Evolutionary conservation across 2,113 vertebrate species (phyloP).

Genomic region (Stictonetta naevosa): DNA sequence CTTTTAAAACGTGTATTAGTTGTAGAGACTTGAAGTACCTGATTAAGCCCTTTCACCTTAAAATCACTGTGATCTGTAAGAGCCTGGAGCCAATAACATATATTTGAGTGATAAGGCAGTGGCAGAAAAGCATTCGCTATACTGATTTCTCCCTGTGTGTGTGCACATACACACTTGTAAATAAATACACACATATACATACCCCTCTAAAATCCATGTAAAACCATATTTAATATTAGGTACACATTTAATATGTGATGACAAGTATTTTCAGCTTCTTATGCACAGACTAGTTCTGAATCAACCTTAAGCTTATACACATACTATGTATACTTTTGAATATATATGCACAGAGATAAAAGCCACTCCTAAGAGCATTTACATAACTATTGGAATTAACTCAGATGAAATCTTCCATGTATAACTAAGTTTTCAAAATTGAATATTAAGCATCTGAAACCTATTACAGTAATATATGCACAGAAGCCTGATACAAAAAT

Average conservation of each 20-base stretch:
- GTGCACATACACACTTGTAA: not conserved
- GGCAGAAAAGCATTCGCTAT: not conserved
- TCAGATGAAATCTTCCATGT: not conserved
- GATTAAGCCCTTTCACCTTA: slow-evolving; percentile 41
- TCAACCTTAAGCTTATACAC: slow-evolving; percentile 2
- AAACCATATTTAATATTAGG: not conserved
- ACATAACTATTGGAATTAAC: slow-evolving; percentile 26
- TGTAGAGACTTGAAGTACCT: not conserved
- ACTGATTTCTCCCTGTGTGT: not conserved
- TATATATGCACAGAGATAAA: slow-evolving; percentile 3
- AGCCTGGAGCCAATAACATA: not conserved
- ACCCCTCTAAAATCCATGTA: not conserved
- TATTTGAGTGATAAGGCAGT: not conserved
- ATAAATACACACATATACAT: not conserved
- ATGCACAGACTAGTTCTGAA: not conserved
- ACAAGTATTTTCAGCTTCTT: not conserved
- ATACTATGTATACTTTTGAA: not conserved
- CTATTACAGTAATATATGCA: not conserved
- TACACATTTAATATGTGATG: not conserved
- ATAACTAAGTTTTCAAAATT: slow-evolving; percentile 18
- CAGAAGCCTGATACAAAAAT: not conserved
- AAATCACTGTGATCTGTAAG: not conserved
- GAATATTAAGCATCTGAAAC: slow-evolving; percentile 6
- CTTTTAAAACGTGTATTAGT: slow-evolving; percentile 35
- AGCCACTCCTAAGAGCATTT: not conserved